Percentiles rank a stretch among this genome's conserved stretches.
Evolutionary conservation across 2,113 vertebrate species (phyloP).

Genomic region (Indicator indicator): DNA sequence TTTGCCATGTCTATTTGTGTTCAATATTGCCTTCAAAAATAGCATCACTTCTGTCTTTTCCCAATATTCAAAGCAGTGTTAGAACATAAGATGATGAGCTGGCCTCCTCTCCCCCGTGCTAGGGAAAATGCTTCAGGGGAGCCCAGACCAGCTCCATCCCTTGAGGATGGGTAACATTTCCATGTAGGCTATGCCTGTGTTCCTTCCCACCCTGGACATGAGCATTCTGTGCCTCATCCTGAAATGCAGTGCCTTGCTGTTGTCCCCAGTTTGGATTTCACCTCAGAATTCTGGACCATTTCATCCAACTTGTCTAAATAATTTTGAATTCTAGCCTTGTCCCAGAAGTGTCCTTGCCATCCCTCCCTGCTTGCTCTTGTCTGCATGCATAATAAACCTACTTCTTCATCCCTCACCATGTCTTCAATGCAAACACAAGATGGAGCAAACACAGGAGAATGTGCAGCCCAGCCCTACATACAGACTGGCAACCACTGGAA

Average conservation of each 20-base stretch:
- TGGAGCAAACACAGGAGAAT: not conserved
- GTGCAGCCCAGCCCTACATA: not conserved
- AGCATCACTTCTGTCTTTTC: constrained; percentile 2
- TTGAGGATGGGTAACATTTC: not conserved
- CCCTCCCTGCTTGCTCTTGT: not conserved
- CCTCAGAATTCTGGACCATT: not conserved
- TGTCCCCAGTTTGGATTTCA: not conserved
- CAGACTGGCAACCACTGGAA: not conserved
- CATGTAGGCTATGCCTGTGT: not conserved
- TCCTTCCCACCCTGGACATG: not conserved
- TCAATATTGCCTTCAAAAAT: constrained; percentile 49
- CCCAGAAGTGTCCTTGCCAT: constrained; percentile 29
- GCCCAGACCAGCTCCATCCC: not conserved
- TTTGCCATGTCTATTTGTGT: constrained; percentile 57
- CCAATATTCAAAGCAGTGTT: not conserved
- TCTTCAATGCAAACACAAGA: not conserved
- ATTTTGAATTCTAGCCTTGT: constrained; percentile 45
- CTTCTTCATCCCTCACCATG: not conserved
- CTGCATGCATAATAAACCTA: constrained; percentile 42
- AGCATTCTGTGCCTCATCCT: not conserved
- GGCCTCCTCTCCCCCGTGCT: not conserved
- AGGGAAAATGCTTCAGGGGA: not conserved
- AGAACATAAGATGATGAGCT: not conserved
- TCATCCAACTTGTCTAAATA: not conserved
- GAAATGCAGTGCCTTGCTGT: not conserved